Conservation (phyloP, 2,797 vertebrate species). For the Borostomias antarcticus region DNA sequence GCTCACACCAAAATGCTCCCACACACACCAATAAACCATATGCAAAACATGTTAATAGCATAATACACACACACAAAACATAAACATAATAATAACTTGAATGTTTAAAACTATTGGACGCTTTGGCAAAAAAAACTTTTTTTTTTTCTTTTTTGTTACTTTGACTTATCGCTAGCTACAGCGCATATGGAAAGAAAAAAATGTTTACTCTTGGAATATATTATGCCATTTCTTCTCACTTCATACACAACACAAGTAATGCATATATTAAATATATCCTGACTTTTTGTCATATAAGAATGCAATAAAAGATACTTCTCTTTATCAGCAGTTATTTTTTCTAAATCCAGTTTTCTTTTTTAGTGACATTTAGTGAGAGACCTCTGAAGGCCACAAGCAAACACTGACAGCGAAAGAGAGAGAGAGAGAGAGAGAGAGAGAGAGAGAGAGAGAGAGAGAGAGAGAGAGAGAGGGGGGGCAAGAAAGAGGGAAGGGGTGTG, state of each 20-base stretch:
- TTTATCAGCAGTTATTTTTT: conserved; percentile 72
- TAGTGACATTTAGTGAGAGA: conserved; percentile 17
- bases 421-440: not conserved
- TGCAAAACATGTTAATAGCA: conserved; percentile 49
- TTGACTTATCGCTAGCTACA: conserved; percentile 66
- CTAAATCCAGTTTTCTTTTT: conserved; percentile 63
- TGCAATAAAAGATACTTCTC: conserved; percentile 57
- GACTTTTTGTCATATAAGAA: conserved; percentile 71
- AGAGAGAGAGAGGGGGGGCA: not conserved
- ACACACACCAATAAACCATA: conserved; percentile 54
- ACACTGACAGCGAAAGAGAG: conserved; percentile 1
- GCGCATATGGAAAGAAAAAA: conserved; percentile 73
- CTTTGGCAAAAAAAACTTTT: conserved; percentile 65
- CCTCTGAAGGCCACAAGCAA: too few relatives aligned
- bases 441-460: not conserved
- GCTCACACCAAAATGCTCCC: conserved; percentile 36
- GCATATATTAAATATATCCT: conserved; percentile 86
- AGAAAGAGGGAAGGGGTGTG: not conserved
- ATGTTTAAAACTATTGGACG: conserved; percentile 68
- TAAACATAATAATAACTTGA: conserved; percentile 47
- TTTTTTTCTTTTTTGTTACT: conserved; percentile 58
- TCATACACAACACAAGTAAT: conserved; percentile 76
- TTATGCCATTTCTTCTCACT: conserved; percentile 82
- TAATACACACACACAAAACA: conserved; percentile 49
- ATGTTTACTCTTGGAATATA: conserved; percentile 75